Conservation (phyloP, 2,797 vertebrate species). For the Chloroceryle inda region DNA sequence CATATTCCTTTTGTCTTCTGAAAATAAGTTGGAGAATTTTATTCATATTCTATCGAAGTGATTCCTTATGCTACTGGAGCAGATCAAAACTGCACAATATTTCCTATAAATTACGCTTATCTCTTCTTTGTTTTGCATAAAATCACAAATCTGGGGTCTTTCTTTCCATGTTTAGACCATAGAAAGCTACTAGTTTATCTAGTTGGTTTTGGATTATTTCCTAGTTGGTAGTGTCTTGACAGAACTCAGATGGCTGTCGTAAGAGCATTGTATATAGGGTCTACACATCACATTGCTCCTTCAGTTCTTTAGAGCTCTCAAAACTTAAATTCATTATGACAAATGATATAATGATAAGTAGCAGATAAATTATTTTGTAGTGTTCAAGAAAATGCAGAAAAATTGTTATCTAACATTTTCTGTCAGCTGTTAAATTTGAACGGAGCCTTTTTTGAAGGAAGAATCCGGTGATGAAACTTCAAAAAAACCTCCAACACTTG, state of each 20-base stretch:
- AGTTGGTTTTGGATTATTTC: neutral
- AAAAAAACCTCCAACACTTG: rapidly evolving
- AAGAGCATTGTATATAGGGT: neutral
- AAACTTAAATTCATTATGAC: neutral
- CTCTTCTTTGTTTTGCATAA: neutral
- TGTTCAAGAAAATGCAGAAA: neutral
- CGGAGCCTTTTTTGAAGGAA: neutral
- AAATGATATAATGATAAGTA: neutral
- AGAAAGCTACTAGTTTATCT: neutral
- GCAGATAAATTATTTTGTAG: neutral
- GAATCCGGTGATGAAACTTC: neutral
- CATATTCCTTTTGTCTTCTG: neutral
- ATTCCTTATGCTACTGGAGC: neutral
- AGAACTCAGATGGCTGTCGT: neutral
- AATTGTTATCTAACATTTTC: neutral
- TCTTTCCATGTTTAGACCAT: neutral
- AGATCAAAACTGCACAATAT: neutral
- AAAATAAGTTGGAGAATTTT: neutral
- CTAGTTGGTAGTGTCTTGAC: neutral
- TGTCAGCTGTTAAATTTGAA: neutral
- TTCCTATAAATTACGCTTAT: neutral
- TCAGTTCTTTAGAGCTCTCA: neutral
- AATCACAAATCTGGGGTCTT: neutral
- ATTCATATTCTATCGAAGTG: neutral
- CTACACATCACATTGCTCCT: rapidly evolving